These are phyloP conservation scores for Aptenodytes patagonicus DNA, from an alignment of 2,113 vertebrate genomes.

Conservation along the genomic window DNA sequence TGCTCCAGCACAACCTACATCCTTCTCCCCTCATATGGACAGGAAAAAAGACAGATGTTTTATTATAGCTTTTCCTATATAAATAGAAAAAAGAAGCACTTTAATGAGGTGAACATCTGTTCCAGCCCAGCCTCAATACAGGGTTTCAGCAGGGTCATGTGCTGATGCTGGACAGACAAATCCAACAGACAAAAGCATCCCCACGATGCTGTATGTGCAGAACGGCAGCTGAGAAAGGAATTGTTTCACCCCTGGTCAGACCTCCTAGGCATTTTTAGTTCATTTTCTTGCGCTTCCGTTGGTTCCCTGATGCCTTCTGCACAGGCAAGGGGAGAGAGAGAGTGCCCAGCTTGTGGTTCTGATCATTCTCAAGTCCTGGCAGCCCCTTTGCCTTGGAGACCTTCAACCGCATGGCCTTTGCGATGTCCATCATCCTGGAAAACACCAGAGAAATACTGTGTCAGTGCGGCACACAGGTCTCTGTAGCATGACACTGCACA, in stretches of 20 bases:
- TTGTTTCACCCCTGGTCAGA: neutral
- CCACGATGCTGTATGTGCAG: neutral
- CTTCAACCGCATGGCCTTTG: constrained; percentile 88
- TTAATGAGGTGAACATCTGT: neutral
- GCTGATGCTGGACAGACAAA: neutral
- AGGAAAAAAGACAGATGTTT: neutral
- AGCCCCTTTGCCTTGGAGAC: constrained; percentile 67
- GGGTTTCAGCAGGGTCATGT: neutral
- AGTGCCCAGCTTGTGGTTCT: constrained; percentile 78
- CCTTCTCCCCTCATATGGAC: neutral
- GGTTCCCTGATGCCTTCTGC: constrained; percentile 53
- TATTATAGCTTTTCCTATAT: neutral
- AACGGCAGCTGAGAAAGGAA: neutral
- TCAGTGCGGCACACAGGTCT: neutral
- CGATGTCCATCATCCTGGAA: constrained; percentile 81
- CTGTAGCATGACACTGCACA: fast-evolving
- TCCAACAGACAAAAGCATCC: neutral
- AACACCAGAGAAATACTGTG: neutral
- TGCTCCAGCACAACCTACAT: neutral
- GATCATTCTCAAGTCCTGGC: neutral
- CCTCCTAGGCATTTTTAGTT: neutral
- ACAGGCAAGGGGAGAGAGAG: constrained; percentile 82
- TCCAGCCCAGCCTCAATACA: neutral
- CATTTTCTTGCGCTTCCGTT: constrained; percentile 80
- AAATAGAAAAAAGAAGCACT: neutral